Percentiles rank a stretch among this genome's conserved stretches.
Evolutionary conservation across 2,888 invertebrate genomes (phyloP).

Genomic region (Lagria hirta): DNA sequence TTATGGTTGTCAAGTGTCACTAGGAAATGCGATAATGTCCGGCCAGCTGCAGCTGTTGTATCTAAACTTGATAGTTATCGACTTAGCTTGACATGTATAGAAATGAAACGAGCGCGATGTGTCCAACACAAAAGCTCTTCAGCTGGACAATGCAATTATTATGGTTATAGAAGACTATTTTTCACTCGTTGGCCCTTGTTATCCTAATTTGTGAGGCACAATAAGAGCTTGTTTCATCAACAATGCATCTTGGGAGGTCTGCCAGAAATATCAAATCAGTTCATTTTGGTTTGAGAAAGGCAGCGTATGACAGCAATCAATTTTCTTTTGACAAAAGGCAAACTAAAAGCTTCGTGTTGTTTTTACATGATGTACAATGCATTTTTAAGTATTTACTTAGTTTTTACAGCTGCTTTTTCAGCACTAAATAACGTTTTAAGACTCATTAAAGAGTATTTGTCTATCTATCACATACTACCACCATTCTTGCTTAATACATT

Average conservation of each 20-base stretch:
- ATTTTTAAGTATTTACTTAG: no score
- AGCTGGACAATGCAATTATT: constrained; percentile 24
- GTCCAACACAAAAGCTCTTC: constrained; percentile 13
- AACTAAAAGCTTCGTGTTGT: no score
- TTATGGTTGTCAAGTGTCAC: constrained; percentile 52
- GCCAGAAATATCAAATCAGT: constrained; percentile 4
- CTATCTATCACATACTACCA: no score
- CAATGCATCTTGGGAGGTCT: constrained; percentile 16
- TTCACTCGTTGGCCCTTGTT: constrained; percentile 13
- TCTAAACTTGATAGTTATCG: constrained; percentile 42
- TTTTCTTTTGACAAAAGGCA: no score
- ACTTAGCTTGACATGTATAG: constrained; percentile 36
- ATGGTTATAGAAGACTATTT: constrained; percentile 19
- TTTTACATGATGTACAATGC: no score
- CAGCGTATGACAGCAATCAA: no score
- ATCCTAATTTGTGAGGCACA: constrained; percentile 9
- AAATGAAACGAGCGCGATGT: constrained; percentile 25
- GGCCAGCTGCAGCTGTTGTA: constrained; percentile 40
- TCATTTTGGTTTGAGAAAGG: no score
- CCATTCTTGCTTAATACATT: no score
- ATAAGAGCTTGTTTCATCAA: constrained; percentile 4
- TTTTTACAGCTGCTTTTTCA: no score
- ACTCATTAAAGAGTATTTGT: no score
- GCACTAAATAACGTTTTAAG: no score
- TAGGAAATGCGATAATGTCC: constrained; percentile 46